Percentiles rank a stretch among this genome's conserved stretches.
Evolutionary conservation across 2,113 vertebrate genomes (phyloP).

Genomic region (Scomber colias): DNA sequence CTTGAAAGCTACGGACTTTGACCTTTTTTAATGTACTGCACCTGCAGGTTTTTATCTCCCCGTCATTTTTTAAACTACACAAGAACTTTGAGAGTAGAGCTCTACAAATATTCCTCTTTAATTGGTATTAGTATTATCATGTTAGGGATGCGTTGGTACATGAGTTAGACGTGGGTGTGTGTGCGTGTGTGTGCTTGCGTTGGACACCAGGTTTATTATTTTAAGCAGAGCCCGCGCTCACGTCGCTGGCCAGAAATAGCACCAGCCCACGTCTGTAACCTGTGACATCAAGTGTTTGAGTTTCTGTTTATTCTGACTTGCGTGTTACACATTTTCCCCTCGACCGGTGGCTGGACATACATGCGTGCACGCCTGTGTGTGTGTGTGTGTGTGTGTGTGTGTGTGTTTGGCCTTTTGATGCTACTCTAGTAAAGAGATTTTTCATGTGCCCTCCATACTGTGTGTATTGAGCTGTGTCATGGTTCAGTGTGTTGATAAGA

Average conservation of each 20-base stretch:
- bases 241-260: constrained; percentile 41
- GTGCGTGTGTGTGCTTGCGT: constrained; percentile 9
- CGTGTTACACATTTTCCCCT: neutral
- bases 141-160: constrained; percentile 6
- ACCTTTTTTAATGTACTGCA: neutral
- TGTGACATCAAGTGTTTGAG: constrained; percentile 29
- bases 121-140: neutral
- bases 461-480: constrained; percentile 15
- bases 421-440: neutral
- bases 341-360: neutral
- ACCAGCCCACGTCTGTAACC: constrained; percentile 30
- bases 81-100: no score
- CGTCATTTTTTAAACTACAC: neutral
- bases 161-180: neutral
- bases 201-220: constrained; percentile 39
- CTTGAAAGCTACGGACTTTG: neutral
- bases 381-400: neutral
- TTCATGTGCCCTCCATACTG: constrained; percentile 6
- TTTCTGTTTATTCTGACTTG: neutral
- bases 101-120: no score
- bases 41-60: neutral
- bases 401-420: constrained; percentile 5
- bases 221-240: constrained; percentile 12
- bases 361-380: neutral
- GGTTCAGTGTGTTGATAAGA: constrained; percentile 44